Percentiles rank a stretch among this genome's conserved stretches.
Conservation (phyloP, 2,888 invertebrate genomes). For the Rhingia rostrata region DNA sequence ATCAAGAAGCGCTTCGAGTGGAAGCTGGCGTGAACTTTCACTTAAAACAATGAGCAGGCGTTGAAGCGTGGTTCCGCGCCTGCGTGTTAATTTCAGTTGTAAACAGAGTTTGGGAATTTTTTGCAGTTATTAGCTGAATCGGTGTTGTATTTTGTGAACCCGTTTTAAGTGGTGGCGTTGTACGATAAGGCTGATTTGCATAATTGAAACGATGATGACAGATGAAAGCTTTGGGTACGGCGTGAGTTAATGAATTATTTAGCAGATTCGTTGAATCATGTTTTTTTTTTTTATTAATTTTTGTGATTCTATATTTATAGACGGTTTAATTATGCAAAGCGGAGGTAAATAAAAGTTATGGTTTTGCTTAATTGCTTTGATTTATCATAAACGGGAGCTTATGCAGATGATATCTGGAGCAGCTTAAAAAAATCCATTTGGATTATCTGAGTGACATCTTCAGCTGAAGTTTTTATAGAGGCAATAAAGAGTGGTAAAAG, state of each 20-base stretch:
- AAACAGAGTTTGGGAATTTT: conserved; percentile 4
- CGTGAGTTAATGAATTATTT: conserved; percentile 29
- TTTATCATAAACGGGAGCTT: not conserved
- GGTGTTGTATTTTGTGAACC: conserved; percentile 31
- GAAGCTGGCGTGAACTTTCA: conserved; percentile 50
- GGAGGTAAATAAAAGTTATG: too few relatives aligned
- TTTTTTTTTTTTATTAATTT: not conserved
- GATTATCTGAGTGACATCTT: not conserved
- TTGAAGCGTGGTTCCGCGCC: not conserved
- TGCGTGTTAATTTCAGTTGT: conserved; percentile 13
- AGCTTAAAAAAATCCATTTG: not conserved
- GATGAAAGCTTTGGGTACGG: not conserved
- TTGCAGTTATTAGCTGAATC: conserved; percentile 12
- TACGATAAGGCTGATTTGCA: conserved; percentile 57
- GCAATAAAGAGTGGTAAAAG: too few relatives aligned
- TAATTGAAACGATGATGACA: conserved; percentile 16
- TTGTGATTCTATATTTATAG: too few relatives aligned
- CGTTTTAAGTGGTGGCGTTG: conserved; percentile 46
- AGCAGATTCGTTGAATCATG: conserved; percentile 6
- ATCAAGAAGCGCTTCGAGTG: conserved; percentile 15
- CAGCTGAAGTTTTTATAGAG: too few relatives aligned
- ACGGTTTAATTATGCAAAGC: too few relatives aligned
- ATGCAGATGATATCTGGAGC: not conserved
- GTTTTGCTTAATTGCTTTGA: too few relatives aligned
- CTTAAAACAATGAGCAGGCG: conserved; percentile 21